Percentiles rank a stretch among this genome's conserved stretches.
phyloP scores from a whole-genome alignment of 2,797 vertebrate species.

The Rhinella marina region DNA sequence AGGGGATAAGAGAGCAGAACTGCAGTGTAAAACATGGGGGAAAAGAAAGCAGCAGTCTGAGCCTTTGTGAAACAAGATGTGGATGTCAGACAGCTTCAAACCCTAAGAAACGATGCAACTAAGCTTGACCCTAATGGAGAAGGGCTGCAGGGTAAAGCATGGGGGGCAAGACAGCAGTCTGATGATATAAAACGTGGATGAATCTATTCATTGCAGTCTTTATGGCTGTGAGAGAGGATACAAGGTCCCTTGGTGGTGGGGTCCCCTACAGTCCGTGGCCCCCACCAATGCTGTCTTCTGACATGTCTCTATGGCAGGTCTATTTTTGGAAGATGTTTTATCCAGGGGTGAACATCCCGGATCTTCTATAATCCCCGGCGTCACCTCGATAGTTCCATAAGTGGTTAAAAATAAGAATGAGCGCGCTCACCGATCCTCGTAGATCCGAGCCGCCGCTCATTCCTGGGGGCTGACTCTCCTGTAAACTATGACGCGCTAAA shows the following conservation, averaged over 20 bases:
- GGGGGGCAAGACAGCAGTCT: not conserved
- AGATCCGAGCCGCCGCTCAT: not conserved
- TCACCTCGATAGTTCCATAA: not conserved
- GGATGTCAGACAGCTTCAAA: too few relatives aligned
- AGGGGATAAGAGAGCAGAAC: too few relatives aligned
- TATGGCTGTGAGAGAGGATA: not conserved
- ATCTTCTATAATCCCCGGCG: not conserved
- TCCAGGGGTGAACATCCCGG: not conserved
- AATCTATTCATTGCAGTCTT: not conserved
- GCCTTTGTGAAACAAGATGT: too few relatives aligned
- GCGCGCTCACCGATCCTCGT: not conserved
- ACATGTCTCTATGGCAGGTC: not conserved
- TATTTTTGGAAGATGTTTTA: not conserved
- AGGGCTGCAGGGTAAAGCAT: not conserved
- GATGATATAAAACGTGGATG: not conserved
- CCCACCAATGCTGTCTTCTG: not conserved
- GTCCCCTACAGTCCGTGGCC: not conserved
- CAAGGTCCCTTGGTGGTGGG: not conserved
- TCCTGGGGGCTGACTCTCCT: not conserved
- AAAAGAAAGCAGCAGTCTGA: too few relatives aligned
- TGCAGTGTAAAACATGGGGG: too few relatives aligned
- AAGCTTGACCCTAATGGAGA: not conserved
- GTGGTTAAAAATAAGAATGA: slow-evolving; percentile 21
- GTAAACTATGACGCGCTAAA: slow-evolving; percentile 8
- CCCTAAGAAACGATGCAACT: not conserved